phyloP scores from a whole-genome alignment of 2,113 vertebrate genomes.

The Limnothrissa miodon region DNA sequence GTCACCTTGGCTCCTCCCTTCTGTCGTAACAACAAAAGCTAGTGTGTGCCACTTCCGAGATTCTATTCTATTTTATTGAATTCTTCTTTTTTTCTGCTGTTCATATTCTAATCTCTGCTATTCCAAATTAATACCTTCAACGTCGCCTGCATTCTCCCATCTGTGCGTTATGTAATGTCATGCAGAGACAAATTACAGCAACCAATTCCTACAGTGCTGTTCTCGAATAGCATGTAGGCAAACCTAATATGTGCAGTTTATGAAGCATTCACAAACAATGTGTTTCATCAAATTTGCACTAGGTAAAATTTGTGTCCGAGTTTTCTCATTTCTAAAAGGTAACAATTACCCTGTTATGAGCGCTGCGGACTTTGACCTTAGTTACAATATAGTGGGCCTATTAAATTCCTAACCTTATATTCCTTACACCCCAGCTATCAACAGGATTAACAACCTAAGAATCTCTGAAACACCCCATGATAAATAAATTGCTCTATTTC shows the following conservation, averaged over 20 bases:
- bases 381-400: neutral
- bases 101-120: too few relatives aligned
- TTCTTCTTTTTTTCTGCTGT: neutral
- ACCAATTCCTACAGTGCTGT: too few relatives aligned
- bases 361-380: neutral
- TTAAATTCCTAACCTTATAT: neutral
- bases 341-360: neutral
- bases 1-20: constrained; percentile 11
- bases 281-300: neutral
- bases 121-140: neutral
- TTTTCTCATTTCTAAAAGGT: neutral
- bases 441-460: too few relatives aligned
- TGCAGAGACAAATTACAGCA: neutral
- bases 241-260: neutral
- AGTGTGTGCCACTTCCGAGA: neutral
- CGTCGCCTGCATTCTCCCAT: neutral
- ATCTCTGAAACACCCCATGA: too few relatives aligned
- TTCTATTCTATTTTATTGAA: neutral
- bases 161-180: neutral
- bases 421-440: too few relatives aligned
- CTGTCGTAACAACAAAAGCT: neutral
- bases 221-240: neutral
- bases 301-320: neutral
- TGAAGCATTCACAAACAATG: neutral
- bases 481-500: neutral